Base-by-base conservation (phyloP, 2,888 invertebrate species). In the Selenia dentaria region DNA sequence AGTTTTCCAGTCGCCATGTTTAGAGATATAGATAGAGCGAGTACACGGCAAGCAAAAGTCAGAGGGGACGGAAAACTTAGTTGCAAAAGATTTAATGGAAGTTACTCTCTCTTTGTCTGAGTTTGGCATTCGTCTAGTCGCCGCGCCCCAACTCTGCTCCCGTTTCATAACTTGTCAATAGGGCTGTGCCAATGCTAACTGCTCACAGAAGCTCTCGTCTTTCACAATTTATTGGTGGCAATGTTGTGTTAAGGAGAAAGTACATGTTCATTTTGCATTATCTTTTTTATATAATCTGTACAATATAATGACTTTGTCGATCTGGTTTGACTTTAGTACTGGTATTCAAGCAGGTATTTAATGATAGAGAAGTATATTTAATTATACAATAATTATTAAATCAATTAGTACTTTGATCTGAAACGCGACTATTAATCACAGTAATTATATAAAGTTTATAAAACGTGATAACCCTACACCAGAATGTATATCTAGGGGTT, bases 1-100 rank as follows among this genome's bases (percentile, higher is more conserved):
- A 46, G 48, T 55, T 54, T 53, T 48, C 46, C 32, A 38, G 43
- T 54, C 44, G 41, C 49, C 37, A 44, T 55, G 44, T 59, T 49
- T 34, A 50, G 46, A 50, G 35, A 51, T 52, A 46, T 53, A 53
- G 38, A 47, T 48, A 43, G 34, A 29, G 28, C n/a, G 10, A 39
- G 37, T 25, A 42, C 47, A 47, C 49, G 40, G 70, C 65, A 69
- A 66, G 72, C 75, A 72, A 66, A 73, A 84, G 78, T 78, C 79
- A 77, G 73, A 64, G 62, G 67, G 72, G 78, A 76, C 74, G 77
- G 57, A 56, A 67, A 80, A 86, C 77, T 85, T 83, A 71, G 86
- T 87, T 84, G 83, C 83, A 79, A 87, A 89, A 89, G 89, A 88
- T 87, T 89, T 88, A 86, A 89, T 89, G 83, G 88, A 87, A 88